Percentiles rank a stretch among this genome's conserved stretches.
These are phyloP conservation scores for Oegoconia quadripuncta DNA, from an alignment of 2,888 invertebrate species.

Conservation along the genomic window DNA sequence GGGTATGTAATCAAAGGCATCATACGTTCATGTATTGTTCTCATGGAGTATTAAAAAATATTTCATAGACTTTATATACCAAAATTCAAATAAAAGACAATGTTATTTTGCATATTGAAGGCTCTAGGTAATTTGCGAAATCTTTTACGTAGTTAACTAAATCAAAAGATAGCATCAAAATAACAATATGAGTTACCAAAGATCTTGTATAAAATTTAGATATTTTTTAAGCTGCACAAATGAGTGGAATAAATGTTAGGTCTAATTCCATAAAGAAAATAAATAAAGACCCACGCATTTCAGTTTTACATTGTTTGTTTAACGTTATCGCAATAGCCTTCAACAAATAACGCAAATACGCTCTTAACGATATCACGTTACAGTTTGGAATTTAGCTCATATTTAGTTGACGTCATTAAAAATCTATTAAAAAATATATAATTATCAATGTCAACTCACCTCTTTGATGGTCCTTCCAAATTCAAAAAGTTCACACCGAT, in stretches of 20 bases:
- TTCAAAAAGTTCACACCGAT: slow-evolving; percentile 21
- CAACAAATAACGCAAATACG: slow-evolving; percentile 5
- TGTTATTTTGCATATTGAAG: too few relatives aligned
- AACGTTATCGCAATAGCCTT: slow-evolving; percentile 11
- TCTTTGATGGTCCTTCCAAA: slow-evolving; percentile 20
- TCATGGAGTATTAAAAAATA: too few relatives aligned
- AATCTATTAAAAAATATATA: slow-evolving; percentile 2
- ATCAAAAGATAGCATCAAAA: too few relatives aligned
- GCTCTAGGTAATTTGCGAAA: too few relatives aligned
- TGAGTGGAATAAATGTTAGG: neutral
- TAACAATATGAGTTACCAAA: neutral
- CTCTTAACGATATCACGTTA: slow-evolving; percentile 3
- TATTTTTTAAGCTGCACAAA: neutral
- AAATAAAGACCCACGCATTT: neutral
- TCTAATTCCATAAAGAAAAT: slow-evolving; percentile 3
- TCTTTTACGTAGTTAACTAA: too few relatives aligned
- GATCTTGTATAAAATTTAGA: neutral
- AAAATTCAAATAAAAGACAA: too few relatives aligned
- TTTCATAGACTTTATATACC: too few relatives aligned
- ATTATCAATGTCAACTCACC: slow-evolving; percentile 8
- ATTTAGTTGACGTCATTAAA: slow-evolving; percentile 1
- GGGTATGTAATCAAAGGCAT: too few relatives aligned
- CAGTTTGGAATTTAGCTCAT: neutral
- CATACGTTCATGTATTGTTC: too few relatives aligned
- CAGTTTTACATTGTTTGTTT: slow-evolving; percentile 7